Percentiles rank a stretch among this genome's conserved stretches.
phyloP scores from a whole-genome alignment of 2,113 vertebrate genomes.

The Nicator chloris region DNA sequence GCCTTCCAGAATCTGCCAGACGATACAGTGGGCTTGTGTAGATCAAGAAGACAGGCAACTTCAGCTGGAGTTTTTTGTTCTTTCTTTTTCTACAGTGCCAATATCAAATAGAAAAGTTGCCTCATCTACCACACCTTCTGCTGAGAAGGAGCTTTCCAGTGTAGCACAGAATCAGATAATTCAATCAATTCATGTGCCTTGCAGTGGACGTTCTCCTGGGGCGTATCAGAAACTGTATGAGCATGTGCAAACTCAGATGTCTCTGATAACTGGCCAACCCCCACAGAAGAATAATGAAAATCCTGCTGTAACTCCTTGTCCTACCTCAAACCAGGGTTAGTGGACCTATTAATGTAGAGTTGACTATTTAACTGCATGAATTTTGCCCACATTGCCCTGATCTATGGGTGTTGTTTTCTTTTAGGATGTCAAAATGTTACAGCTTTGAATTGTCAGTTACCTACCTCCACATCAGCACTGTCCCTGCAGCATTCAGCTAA shows the following conservation, averaged over 20 bases:
- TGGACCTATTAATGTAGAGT: neutral
- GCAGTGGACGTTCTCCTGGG: slow-evolving; percentile 53
- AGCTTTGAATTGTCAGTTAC: slow-evolving; percentile 38
- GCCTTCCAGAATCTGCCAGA: neutral
- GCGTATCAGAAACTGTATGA: slow-evolving; percentile 62
- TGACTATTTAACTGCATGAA: neutral
- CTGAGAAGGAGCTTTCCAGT: neutral
- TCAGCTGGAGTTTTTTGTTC: neutral
- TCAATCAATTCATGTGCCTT: slow-evolving; percentile 38
- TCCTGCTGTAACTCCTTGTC: neutral
- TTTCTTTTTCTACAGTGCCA: neutral
- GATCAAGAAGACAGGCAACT: neutral
- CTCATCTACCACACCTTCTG: neutral
- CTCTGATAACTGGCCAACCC: slow-evolving; percentile 46
- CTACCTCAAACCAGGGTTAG: slow-evolving; percentile 58
- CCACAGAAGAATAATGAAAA: slow-evolving; percentile 6
- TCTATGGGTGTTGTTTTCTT: neutral
- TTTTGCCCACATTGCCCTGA: neutral
- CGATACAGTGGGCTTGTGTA: neutral
- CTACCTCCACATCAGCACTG: slow-evolving; percentile 29
- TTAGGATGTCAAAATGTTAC: slow-evolving; percentile 57
- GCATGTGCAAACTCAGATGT: slow-evolving; percentile 76
- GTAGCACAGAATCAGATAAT: neutral
- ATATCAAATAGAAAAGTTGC: slow-evolving; percentile 29
- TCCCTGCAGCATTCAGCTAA: slow-evolving; percentile 47